Evolutionary conservation across 2,888 invertebrate species (phyloP).

Genomic region (Pachycephus smyrnensis): DNA sequence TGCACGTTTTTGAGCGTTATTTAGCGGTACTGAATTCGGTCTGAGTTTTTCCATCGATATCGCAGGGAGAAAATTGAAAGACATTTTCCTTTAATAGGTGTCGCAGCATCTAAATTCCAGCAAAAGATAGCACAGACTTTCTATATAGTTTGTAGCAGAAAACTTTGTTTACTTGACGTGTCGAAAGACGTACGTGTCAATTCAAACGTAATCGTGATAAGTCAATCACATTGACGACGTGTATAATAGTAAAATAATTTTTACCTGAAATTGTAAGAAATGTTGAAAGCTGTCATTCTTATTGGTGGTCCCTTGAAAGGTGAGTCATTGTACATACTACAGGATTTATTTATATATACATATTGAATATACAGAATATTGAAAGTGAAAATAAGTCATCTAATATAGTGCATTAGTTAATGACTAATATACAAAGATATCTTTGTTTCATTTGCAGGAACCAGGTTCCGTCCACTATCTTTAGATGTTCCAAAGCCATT

Average conservation of each 20-base stretch:
- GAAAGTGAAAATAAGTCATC: constrained; percentile 15
- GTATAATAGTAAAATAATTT: constrained; percentile 24
- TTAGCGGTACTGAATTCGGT: neutral
- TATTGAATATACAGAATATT: neutral
- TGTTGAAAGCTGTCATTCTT: constrained; percentile 89
- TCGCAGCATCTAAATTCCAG: neutral
- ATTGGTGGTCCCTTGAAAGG: constrained; percentile 97
- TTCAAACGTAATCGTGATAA: constrained; percentile 1
- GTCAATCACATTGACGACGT: constrained; percentile 11
- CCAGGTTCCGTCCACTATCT: constrained; percentile 95
- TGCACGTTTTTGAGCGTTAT: neutral
- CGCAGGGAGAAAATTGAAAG: neutral
- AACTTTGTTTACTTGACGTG: constrained; percentile 4
- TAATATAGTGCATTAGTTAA: neutral
- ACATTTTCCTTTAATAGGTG: neutral
- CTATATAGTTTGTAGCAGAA: neutral
- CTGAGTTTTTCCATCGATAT: neutral
- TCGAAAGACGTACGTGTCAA: neutral
- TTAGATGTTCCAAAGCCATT: constrained; percentile 97
- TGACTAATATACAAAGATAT: constrained; percentile 3
- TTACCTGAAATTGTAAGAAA: constrained; percentile 46
- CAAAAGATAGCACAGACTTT: neutral
- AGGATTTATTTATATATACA: too few species aligned
- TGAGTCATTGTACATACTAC: constrained; percentile 58
- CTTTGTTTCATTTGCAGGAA: constrained; percentile 75